Base-by-base conservation (phyloP, 2,888 invertebrate species). In the Lottia scabra region DNA sequence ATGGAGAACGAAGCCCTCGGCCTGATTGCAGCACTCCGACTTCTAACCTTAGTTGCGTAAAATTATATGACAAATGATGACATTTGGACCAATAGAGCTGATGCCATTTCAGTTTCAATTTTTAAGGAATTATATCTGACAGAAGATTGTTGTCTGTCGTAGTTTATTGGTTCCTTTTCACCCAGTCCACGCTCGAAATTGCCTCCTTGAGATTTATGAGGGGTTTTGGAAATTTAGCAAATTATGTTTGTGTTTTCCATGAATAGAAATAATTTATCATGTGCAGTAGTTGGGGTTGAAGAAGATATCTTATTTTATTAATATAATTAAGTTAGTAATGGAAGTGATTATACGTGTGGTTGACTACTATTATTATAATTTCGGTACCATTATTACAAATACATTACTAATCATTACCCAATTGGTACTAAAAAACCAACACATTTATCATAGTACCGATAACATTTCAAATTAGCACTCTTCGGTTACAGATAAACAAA, bases 51-150 rank as follows among this genome's bases (percentile, higher is more conserved):
- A 12, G 19, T 56, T 56, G 56, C 56, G 56, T 56, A 56, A 56
- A 56, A 56, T 56, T 56, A 23, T 56, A 56, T 56, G 56, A 56
- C 19, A 19, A 23, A 56, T 56, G 56, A 56, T 56, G 56, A 23
- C 56, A 56, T 56, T 56, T 56, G 56, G 19, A 56, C 56, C 23
- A 56, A 23, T 23, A 56, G 56, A 19, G 56, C 23, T 56, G 56
- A 56, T 56, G 56, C 56, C 56, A 56, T 56, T 56, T 56, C 56
- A 23, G 56, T 56, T 56, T 56, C 56, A 56, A 56, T 56, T 56
- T 56, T 56, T 56, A 23, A 23, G 56, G 56, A 56, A 56, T 56
- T 56, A 56, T 56, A 56, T 56, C 56, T 56, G 56, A 56, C 56
- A 56, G 56, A 23, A 19, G 56, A 23, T 56, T 56, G 19, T 56